These are phyloP conservation scores for Neodiprion lecontei DNA, from an alignment of 1,140 invertebrate genomes.

Conservation along the genomic window DNA sequence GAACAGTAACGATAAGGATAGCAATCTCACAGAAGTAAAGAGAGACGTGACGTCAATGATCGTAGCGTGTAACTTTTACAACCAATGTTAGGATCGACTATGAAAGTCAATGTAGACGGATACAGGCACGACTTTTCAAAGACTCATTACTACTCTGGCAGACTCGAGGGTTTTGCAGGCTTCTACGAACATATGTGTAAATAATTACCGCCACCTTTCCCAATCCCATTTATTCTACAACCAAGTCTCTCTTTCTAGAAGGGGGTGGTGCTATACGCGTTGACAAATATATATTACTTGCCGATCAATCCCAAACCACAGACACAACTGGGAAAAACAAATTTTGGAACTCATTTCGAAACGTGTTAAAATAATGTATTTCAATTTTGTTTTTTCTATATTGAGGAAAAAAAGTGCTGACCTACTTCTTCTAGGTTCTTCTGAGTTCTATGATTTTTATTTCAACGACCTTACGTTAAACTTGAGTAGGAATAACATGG, in stretches of 20 bases:
- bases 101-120: not conserved
- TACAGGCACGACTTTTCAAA: slow-evolving; percentile 20
- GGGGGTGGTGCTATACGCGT: no score
- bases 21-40: no score
- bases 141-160: slow-evolving; percentile 31
- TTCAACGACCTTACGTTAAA: no score
- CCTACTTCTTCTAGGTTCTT: no score
- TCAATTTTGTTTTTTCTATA: no score
- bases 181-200: slow-evolving; percentile 3
- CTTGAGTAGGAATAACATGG: not conserved
- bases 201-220: slow-evolving; percentile 1
- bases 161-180: slow-evolving; percentile 10
- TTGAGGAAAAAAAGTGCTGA: no score
- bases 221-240: slow-evolving; percentile 1
- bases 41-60: not conserved
- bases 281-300: no score
- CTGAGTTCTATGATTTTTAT: no score
- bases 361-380: no score
- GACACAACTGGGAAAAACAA: no score
- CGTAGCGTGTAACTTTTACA: not conserved
- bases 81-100: slow-evolving; percentile 1
- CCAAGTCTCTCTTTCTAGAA: not conserved
- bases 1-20: not conserved
- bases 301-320: no score
- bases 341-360: no score